Conservation (phyloP, 2,888 invertebrate genomes). For the Herminia tarsipennalis region DNA sequence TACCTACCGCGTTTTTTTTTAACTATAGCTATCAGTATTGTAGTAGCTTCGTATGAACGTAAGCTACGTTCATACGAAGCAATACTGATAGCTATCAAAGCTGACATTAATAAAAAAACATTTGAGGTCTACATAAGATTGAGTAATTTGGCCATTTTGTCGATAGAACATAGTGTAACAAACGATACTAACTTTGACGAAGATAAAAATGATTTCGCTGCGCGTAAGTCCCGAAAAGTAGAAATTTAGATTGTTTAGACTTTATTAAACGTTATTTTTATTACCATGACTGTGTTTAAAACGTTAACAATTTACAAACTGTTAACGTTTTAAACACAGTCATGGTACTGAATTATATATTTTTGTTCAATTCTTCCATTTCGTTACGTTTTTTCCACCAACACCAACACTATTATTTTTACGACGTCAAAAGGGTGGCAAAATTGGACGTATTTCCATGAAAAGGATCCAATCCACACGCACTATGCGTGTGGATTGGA, state of each 20-base stretch:
- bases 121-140: not conserved
- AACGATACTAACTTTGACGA: conserved; percentile 5
- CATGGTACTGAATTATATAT: not conserved
- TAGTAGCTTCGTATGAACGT: not conserved
- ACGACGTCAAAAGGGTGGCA: not conserved
- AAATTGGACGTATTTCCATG: no score
- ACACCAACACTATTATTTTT: no score
- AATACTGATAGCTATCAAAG: no score
- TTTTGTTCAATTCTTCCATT: not conserved
- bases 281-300: no score
- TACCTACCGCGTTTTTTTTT: conserved; percentile 6
- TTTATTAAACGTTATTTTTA: conserved; percentile 18
- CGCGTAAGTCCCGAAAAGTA: not conserved
- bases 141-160: conserved; percentile 1
- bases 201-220: not conserved
- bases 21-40: not conserved
- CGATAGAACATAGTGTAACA: conserved; percentile 2
- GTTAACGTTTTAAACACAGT: not conserved
- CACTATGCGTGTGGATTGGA: no score
- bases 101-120: conserved; percentile 3
- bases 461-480: no score
- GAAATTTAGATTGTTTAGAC: conserved; percentile 1
- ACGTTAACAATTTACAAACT: not conserved
- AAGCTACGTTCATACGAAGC: no score
- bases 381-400: not conserved